Conservation (phyloP, 1,140 invertebrate species). For the Phortica variegata region DNA sequence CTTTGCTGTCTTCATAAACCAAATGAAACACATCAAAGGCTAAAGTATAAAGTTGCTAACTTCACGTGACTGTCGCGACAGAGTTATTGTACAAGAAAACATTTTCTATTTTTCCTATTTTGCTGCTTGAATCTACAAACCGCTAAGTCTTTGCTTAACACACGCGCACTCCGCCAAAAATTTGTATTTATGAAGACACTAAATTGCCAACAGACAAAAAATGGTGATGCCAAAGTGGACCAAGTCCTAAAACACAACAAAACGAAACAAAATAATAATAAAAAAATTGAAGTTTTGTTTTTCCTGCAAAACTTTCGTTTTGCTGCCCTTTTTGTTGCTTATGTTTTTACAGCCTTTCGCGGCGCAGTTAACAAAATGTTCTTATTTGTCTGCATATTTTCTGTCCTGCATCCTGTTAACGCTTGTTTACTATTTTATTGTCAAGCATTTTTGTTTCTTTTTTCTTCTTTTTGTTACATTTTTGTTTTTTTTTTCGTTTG, state of each 20-base stretch:
- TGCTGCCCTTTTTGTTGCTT: constrained; percentile 15
- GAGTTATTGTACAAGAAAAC: too few species aligned
- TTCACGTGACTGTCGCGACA: too few species aligned
- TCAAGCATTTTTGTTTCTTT: background rate
- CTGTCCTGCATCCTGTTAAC: constrained; percentile 10
- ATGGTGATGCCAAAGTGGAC: background rate
- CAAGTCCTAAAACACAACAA: background rate
- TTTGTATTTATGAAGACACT: constrained; percentile 52
- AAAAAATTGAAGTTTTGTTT: too few species aligned
- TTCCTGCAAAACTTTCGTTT: constrained; percentile 34
- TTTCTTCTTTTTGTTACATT: too few species aligned
- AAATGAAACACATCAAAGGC: too few species aligned
- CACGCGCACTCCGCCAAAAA: constrained; percentile 35
- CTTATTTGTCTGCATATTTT: constrained; percentile 32
- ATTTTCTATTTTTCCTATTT: too few species aligned
- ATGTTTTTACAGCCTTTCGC: constrained; percentile 6
- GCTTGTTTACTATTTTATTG: constrained; percentile 46
- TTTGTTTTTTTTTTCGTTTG: too few species aligned
- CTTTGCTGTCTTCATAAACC: too few species aligned
- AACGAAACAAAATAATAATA: background rate
- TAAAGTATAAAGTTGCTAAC: too few species aligned
- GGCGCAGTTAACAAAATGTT: constrained; percentile 1
- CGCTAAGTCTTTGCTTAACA: too few species aligned
- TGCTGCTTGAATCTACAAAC: too few species aligned
- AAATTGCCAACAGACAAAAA: constrained; percentile 36